Conservation (phyloP, 2,113 vertebrate species). For the Vimba vimba region DNA sequence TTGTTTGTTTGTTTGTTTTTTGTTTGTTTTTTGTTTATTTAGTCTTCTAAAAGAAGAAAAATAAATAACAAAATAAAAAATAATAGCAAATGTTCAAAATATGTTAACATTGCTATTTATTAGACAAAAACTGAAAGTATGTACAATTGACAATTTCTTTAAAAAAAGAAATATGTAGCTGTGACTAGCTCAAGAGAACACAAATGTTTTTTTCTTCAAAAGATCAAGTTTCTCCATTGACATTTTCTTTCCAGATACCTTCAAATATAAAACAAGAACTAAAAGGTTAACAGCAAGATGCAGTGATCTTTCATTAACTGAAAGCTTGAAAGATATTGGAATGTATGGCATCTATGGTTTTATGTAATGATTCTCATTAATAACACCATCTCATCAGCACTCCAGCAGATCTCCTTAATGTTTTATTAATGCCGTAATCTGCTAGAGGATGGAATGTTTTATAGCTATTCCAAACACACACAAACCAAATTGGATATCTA, state of each 20-base stretch:
- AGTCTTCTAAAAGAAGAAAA: no score
- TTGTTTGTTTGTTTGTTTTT: no score
- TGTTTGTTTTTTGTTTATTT: no score
- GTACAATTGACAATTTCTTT: not conserved
- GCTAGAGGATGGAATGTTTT: conserved; percentile 68
- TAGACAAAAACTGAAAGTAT: not conserved
- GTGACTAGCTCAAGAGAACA: not conserved
- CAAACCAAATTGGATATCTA: conserved; percentile 21
- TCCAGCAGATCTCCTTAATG: conserved; percentile 70
- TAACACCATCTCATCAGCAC: conserved; percentile 53
- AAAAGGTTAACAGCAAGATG: not conserved
- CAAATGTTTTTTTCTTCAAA: not conserved
- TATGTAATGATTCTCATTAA: conserved; percentile 58
- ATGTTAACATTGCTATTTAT: not conserved
- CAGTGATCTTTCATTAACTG: not conserved
- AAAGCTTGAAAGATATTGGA: conserved; percentile 35
- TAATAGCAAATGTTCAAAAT: no score
- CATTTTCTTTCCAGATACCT: not conserved
- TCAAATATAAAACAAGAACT: no score
- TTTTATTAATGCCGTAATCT: conserved; percentile 73
- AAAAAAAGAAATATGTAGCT: not conserved
- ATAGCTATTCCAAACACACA: conserved; percentile 55
- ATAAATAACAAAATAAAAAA: no score
- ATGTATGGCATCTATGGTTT: conserved; percentile 53
- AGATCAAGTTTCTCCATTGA: not conserved